Conservation (phyloP, 2,797 vertebrate genomes). For the Acomys russatus region DNA sequence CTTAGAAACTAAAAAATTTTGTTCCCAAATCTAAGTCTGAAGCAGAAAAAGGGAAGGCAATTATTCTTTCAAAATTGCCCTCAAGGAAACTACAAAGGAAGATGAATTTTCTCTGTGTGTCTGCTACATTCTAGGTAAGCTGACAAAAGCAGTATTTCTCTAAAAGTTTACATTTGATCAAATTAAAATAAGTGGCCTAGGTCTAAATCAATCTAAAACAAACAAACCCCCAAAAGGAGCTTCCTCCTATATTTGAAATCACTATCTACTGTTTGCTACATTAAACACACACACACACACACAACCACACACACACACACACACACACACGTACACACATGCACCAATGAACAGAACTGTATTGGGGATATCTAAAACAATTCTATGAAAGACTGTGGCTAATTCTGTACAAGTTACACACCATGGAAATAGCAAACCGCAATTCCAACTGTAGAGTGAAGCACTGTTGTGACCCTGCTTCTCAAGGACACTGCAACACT, state of each 20-base stretch:
- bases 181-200: constrained; percentile 9
- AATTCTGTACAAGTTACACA: constrained; percentile 35
- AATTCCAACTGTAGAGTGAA: neutral
- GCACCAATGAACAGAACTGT: neutral
- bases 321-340: no score
- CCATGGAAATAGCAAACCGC: neutral
- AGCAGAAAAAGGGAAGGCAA: neutral
- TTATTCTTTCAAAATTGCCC: constrained; percentile 47
- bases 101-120: neutral
- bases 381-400: neutral
- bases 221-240: neutral
- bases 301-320: neutral
- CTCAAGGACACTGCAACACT: neutral
- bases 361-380: neutral
- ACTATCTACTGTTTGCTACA: neutral
- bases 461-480: neutral
- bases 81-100: constrained; percentile 6
- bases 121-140: neutral
- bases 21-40: constrained; percentile 52
- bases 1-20: constrained; percentile 1
- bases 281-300: neutral
- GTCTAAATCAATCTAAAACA: constrained; percentile 20
- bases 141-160: neutral
- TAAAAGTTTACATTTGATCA: constrained; percentile 34
- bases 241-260: constrained; percentile 10